Percentiles rank a stretch among this genome's conserved stretches.
phyloP scores from a whole-genome alignment of 1,140 invertebrate genomes.

The Pseudachorutes palmiensis region DNA sequence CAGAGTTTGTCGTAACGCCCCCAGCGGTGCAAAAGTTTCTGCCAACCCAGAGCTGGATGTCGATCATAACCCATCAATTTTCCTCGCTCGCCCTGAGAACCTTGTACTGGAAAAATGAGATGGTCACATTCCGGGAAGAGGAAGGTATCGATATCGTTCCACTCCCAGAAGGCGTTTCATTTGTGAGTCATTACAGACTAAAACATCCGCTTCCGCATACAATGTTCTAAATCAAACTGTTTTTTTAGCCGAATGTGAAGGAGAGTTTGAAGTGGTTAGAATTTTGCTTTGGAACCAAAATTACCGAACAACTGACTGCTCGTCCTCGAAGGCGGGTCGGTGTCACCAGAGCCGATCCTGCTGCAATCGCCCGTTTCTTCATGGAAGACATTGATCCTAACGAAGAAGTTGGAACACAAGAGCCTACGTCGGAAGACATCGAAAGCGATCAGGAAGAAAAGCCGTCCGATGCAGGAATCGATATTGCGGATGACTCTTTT shows the following conservation, averaged over 20 bases:
- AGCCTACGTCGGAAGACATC: neutral
- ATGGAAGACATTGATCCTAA: neutral
- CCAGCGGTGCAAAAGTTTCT: neutral
- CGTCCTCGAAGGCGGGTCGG: neutral
- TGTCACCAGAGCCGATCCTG: neutral
- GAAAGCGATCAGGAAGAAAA: no score
- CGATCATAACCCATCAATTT: constrained; percentile 3
- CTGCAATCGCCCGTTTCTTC: neutral
- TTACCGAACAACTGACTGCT: neutral
- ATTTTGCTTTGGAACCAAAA: neutral
- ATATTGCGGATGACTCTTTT: no score
- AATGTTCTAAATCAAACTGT: neutral
- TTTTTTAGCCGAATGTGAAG: neutral
- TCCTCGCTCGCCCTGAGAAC: neutral
- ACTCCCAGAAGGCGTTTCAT: neutral
- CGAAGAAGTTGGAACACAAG: neutral
- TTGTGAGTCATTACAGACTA: neutral
- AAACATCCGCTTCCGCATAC: neutral
- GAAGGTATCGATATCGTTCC: neutral
- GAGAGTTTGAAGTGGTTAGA: neutral
- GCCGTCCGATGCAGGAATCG: no score
- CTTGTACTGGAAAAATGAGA: neutral
- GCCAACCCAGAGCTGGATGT: neutral
- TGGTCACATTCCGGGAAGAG: no score
- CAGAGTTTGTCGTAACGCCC: neutral